Percentiles rank a stretch among this genome's conserved stretches.
Evolutionary conservation across 2,888 invertebrate species (phyloP).

Genomic region (Agriopis aurantiaria): DNA sequence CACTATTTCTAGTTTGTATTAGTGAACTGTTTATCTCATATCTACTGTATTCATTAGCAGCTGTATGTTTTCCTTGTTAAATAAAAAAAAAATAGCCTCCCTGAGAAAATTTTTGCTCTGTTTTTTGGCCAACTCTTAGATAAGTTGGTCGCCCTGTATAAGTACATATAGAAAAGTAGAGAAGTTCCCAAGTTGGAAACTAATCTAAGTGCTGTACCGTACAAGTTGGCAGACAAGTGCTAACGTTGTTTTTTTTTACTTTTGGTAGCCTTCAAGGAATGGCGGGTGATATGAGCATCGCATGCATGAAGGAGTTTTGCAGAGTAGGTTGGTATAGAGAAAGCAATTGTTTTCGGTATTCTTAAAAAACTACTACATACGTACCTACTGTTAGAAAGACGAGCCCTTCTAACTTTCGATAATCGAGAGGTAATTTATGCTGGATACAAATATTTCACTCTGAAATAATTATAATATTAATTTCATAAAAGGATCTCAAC

Average conservation of each 20-base stretch:
- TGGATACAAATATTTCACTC: too few relatives aligned
- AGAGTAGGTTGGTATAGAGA: constrained; percentile 55
- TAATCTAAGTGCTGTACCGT: constrained; percentile 81
- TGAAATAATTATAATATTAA: too few relatives aligned
- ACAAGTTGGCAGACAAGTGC: constrained; percentile 82
- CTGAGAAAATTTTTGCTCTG: background rate
- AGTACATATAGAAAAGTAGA: constrained; percentile 33
- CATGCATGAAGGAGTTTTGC: constrained; percentile 71
- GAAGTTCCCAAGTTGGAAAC: constrained; percentile 67
- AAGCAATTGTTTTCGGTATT: background rate
- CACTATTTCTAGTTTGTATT: too few relatives aligned
- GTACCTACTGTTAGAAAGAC: background rate
- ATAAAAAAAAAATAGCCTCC: background rate
- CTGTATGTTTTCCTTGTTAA: too few relatives aligned
- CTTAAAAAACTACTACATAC: too few relatives aligned
- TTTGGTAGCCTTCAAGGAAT: constrained; percentile 61
- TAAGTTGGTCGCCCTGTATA: background rate
- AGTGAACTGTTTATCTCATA: too few relatives aligned
- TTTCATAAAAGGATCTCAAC: too few relatives aligned
- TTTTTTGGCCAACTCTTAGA: background rate
- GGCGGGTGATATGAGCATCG: constrained; percentile 81
- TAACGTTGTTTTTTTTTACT: constrained; percentile 73
- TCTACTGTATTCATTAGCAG: too few relatives aligned
- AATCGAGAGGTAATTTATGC: too few relatives aligned
- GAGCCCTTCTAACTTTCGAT: too few relatives aligned